phyloP scores from a whole-genome alignment of 1,140 invertebrate genomes.

The Aphelinus certus region DNA sequence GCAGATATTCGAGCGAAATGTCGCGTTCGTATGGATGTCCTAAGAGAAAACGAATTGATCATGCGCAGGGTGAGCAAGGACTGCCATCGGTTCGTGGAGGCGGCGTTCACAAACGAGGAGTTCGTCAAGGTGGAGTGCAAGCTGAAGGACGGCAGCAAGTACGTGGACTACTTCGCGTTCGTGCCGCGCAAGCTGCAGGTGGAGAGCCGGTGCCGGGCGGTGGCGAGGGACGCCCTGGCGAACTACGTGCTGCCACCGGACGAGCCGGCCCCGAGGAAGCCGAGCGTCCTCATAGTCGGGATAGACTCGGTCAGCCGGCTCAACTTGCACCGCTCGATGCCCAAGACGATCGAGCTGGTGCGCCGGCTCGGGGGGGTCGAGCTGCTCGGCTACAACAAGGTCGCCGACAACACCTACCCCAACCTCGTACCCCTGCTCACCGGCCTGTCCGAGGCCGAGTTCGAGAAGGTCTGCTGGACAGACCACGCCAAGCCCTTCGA shows the following conservation, averaged over 20 bases:
- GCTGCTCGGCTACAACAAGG: constrained; percentile 83
- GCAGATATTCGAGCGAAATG: background rate
- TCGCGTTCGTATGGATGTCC: background rate
- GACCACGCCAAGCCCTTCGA: constrained; percentile 67
- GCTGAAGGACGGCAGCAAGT: constrained; percentile 63
- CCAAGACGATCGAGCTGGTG: constrained; percentile 73
- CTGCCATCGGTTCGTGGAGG: constrained; percentile 62
- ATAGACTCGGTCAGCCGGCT: constrained; percentile 87
- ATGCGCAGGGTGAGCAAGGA: constrained; percentile 56
- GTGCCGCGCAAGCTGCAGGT: constrained; percentile 65
- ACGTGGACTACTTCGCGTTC: constrained; percentile 77
- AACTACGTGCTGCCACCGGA: background rate
- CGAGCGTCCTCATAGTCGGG: constrained; percentile 83
- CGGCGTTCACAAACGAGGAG: constrained; percentile 65
- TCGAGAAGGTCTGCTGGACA: constrained; percentile 72
- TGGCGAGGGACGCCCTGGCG: background rate
- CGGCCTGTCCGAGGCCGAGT: constrained; percentile 71
- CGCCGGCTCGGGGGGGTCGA: constrained; percentile 73
- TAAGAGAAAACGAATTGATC: background rate
- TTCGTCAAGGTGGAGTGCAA: constrained; percentile 73
- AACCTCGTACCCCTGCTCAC: constrained; percentile 80
- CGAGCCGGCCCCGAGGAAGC: constrained; percentile 35
- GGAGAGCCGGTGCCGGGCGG: constrained; percentile 46
- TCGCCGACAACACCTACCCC: constrained; percentile 85
- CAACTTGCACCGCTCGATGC: constrained; percentile 86